Base-by-base conservation (phyloP, 2,888 invertebrate genomes). In the Troides aeacus region DNA sequence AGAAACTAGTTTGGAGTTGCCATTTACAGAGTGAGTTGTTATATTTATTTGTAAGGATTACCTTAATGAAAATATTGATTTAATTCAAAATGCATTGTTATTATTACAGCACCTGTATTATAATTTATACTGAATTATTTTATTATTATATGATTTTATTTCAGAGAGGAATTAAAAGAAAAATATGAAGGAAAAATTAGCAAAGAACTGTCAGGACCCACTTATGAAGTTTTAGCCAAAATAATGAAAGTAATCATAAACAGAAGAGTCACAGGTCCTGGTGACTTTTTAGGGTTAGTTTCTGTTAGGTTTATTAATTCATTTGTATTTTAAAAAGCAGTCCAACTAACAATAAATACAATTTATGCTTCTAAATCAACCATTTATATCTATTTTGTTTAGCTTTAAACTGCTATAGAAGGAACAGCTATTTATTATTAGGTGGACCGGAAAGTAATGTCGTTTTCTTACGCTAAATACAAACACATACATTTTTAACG, bases 191-290 rank as follows among this genome's bases (percentile, higher is more conserved):
- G 97, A 42, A 98, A 98, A 86, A 93, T 99, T 72, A 94, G 96
- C 15, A 97, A 97, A 84, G 97, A 99, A 83, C 92, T 99, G 75
- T 95, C 96, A 0, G 99, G 99, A 0, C 97, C 97, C 0, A 97
- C 98, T 0, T 99, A 97, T 83, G 99, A 99, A 91, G 97, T 99
- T 2, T 94, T 99, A 72, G 98, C 98, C 18, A 97, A 97, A 88
- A 96, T 99, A 39, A 99, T 99, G 97, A 99, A 99, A 85, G 97
- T 97, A 18, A 95, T 99, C 72, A 97, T 98, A 61, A 97, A 97
- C 75, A 94, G 99, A 74, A 97, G 99, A 87, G 96, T 99, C 53
- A 99, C 99, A 0, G 97, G 98, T 0, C 99, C 98, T 18, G 99
- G 99, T 62, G 95, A 94, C 75, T 99, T 99, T 87, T 94, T 96